These are phyloP conservation scores for Neogobius melanostomus DNA, from an alignment of 2,113 vertebrate species.

Conservation along the genomic window DNA sequence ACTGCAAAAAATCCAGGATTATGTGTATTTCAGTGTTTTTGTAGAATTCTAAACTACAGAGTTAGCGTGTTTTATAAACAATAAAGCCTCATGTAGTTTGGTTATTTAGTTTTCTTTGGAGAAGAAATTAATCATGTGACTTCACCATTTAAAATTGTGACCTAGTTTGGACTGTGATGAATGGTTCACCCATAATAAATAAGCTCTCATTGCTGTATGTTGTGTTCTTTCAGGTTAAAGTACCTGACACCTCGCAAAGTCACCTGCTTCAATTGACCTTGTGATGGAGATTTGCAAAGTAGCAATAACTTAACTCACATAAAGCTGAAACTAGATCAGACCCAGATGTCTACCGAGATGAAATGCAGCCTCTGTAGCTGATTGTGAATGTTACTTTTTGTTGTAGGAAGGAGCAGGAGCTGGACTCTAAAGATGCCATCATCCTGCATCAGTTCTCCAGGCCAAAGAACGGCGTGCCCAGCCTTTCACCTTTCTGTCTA, in stretches of 20 bases:
- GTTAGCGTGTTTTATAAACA: too few species aligned
- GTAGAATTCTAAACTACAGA: too few species aligned
- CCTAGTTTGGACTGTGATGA: too few species aligned
- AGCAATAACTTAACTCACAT: background rate
- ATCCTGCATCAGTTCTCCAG: constrained; percentile 98
- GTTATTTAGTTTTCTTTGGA: too few species aligned
- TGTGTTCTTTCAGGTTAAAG: background rate
- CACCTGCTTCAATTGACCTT: background rate
- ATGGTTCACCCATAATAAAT: background rate
- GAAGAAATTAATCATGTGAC: too few species aligned
- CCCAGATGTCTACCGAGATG: too few species aligned
- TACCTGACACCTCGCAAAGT: background rate
- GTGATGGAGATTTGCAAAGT: background rate
- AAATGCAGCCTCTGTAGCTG: too few species aligned
- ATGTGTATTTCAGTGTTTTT: too few species aligned
- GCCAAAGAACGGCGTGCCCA: constrained; percentile 90
- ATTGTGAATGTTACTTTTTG: too few species aligned
- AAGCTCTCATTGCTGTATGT: background rate
- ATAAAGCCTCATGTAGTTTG: too few species aligned
- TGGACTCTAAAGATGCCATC: constrained; percentile 97
- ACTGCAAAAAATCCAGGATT: too few species aligned
- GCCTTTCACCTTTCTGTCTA: constrained; percentile 95
- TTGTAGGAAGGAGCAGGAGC: constrained; percentile 90
- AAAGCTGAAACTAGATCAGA: background rate
- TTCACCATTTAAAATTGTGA: too few species aligned